Evolutionary conservation across 2,797 vertebrate species (phyloP).

Genomic region (Heteromormyrus szaboi): DNA sequence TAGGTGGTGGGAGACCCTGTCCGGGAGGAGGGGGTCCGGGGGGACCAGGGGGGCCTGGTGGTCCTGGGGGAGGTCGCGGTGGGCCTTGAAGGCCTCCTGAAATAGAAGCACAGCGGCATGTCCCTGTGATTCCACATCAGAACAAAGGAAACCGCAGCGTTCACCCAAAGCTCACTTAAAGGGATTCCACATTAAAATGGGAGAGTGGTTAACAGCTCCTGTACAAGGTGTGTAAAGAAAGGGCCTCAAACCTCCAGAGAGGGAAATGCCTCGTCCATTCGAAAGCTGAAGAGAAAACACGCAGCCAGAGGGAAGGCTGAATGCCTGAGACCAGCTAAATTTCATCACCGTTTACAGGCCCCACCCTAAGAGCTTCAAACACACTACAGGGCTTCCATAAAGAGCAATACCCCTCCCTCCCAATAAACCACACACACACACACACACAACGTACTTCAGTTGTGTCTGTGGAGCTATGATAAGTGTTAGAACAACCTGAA

Average conservation of each 20-base stretch:
- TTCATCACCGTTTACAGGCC: not conserved
- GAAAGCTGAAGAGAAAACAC: not conserved
- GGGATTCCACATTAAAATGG: not conserved
- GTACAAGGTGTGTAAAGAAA: not conserved
- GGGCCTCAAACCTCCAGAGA: not conserved
- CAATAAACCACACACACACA: not conserved
- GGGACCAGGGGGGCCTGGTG: constrained; percentile 86
- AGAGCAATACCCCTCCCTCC: not conserved
- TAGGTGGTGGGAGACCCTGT: constrained; percentile 85
- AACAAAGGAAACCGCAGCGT: not conserved
- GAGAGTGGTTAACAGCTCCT: not conserved
- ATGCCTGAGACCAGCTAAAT: not conserved
- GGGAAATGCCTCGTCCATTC: not conserved
- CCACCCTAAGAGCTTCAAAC: not conserved
- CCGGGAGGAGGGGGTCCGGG: constrained; percentile 85
- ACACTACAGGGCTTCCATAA: not conserved
- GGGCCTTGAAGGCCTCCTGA: constrained; percentile 70
- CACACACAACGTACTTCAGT: not conserved
- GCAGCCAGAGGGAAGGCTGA: not conserved
- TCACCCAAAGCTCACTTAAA: not conserved
- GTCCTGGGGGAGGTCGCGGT: constrained; percentile 88
- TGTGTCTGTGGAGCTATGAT: not conserved
- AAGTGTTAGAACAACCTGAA: not conserved
- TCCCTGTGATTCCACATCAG: not conserved
- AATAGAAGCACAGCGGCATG: not conserved